Base-by-base conservation (phyloP, 2,113 vertebrate genomes). In the Chaetura pelagica region DNA sequence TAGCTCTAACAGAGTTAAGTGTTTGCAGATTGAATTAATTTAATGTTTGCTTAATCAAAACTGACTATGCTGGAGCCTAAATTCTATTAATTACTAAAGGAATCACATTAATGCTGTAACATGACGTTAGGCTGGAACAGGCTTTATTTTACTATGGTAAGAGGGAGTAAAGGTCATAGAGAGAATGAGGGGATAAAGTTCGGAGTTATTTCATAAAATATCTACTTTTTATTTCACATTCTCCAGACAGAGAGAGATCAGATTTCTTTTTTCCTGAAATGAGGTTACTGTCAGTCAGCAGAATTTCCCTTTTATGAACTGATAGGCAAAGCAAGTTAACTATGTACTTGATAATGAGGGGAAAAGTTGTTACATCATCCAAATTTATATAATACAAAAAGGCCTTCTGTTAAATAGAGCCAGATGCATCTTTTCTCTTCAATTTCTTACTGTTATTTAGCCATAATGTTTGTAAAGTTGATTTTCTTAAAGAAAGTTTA, bases 1-100 rank as follows among this genome's bases (percentile, higher is more conserved):
- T 94, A 94, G 95, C 40, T 95, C 95, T 97, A 94, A 90, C 91
- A 96, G 97, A 96, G 96, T 97, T 95, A 94, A 97, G 97, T 90
- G 96, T 97, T 94, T 96, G 96, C 97, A 97, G 97, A 94, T 94
- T 96, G 97, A 98, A 98, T 98, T 98, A 98, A 98, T 98, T 97
- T 97, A 97, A 98, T 96, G 97, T 98, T 97, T 96, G 97, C 97
- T 95, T 98, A 97, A 98, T 98, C 98, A 98, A 96, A 98, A 97
- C 96, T 96, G 97, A 98, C 97, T 94, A 97, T 78, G 91, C 97
- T 94, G 97, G 96, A 95, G 97, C 97, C 96, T 87, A 98, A 97
- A 96, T 95, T 97, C 98, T 98, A 98, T 98, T 98, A 98, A 98
- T 98, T 98, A 98, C 97, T 96, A 80, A 77, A 95, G 96, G 97